phyloP scores from a whole-genome alignment of 2,113 vertebrate genomes.

The Poecile atricapillus region DNA sequence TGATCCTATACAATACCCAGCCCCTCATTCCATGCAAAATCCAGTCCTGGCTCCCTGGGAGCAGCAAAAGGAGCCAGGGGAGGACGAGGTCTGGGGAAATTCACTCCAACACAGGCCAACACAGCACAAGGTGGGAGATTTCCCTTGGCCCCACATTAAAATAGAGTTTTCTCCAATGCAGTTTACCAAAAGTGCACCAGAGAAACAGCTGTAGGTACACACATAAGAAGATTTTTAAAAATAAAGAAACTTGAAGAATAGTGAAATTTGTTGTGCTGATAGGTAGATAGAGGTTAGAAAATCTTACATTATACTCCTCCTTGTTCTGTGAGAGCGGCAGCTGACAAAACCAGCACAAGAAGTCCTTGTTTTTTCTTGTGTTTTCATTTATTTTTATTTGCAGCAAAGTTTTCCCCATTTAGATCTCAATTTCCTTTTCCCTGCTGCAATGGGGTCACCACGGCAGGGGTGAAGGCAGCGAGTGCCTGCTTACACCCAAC shows the following conservation, averaged over 20 bases:
- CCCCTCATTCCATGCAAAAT: not conserved
- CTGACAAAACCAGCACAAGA: not conserved
- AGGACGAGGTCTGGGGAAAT: not conserved
- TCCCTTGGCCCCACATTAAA: not conserved
- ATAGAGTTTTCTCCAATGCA: not conserved
- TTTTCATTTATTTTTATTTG: not conserved
- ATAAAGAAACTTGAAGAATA: not conserved
- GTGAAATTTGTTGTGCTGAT: not conserved
- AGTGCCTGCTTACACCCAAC: not conserved
- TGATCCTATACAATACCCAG: not conserved
- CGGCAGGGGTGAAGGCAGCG: not conserved
- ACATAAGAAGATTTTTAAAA: not conserved
- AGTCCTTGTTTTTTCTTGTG: not conserved
- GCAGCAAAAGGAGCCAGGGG: not conserved
- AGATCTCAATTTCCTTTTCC: slow-evolving; percentile 21
- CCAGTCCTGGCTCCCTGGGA: not conserved
- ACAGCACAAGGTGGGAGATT: not conserved
- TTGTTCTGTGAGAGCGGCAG: not conserved
- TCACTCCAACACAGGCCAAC: too few relatives aligned
- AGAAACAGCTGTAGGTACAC: not conserved
- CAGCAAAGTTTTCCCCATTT: slow-evolving; percentile 19
- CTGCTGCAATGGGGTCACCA: slow-evolving; percentile 26
- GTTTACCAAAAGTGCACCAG: not conserved
- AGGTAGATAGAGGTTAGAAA: not conserved
- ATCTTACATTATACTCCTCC: not conserved